Evolutionary conservation across 2,888 invertebrate genomes (phyloP), one percentile per base, ranked within the genome.

Genomic region (Heliconius charithonia): DNA sequence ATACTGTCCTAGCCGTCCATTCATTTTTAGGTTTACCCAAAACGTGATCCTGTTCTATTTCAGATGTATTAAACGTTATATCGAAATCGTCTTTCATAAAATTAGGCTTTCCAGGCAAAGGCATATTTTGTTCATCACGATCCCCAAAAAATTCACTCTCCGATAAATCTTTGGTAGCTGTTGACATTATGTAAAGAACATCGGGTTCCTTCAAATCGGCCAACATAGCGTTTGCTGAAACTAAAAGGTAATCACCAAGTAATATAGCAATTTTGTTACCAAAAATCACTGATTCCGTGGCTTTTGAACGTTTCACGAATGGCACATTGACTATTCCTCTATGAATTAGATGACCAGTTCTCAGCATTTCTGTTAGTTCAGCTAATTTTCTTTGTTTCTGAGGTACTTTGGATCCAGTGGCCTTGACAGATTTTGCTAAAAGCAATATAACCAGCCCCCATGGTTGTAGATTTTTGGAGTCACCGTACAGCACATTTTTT

Each of bases 261-360:
- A 98, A 93, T 4, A 98, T 96, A 1, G 98, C 98, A 81, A 98
- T 97, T 95, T 98, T 98, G 86, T 98, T 98, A 0, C 98, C 98
- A 87, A 97, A 97, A 83, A 97, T 96, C 91, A 98, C 97, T 72
- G 98, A 97, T 81, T 96, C 96, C 2, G 96, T 95, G 80, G 96
- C 96, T 51, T 96, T 95, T 0, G 95, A 93, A 71, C 96, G 92
- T 72, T 95, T 94, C 73, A 96, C 95, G 32, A 92, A 92, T 0
- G 95, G 93, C 0, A 95, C 93, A 71, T 95, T 95, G 2, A 95
- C 91, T 0, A 95, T 93, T 0, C 95, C 97, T 89, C 96, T 96
- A 87, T 98, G 98, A 3, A 98, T 97, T 37, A 98, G 92, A 87
- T 97, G 97, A 37, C 98, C 97, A 0, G 98, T 98, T 85, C 98